Evolutionary conservation across 2,797 vertebrate species (phyloP), one percentile per base, ranked within the genome.

Genomic region (Siniperca obscura): DNA sequence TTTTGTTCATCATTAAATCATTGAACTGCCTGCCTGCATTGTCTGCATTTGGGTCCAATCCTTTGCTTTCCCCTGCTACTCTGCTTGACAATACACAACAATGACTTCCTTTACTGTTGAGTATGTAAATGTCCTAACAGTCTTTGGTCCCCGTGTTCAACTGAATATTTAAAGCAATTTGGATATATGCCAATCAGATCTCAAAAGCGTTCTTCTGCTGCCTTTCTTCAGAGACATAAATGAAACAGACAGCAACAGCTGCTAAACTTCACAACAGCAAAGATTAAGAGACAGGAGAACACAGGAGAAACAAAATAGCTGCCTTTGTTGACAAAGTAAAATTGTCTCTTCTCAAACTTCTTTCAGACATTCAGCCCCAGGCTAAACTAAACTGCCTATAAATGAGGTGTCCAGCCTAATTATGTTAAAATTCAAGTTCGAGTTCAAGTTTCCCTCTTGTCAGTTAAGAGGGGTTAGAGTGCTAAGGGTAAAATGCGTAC

Each of bases 341-440:
- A 85, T 68, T 75, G 38, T 16, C 77, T 84, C 66, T 25, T 66
- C 75, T 85, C 40, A 85, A 68, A 84, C 56, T 38, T 87, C 74
- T 76, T 72, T 56, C 53, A 75, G 40, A 89, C 74, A 86, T 86
- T 85, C 55, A 79, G 87, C 90, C 82, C 11, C 34, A 61, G 84
- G 91, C 78, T 55, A 68, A 74, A 79, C 55, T 62, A 48, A 82
- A 83, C 57, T 27, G 25, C 56, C 53, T 89, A 90, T 76, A 88
- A 90, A 82, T 70, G 52, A 91, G 70, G 71, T 88, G 67, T 87
- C 87, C 77, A 77, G 52, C 27, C 65, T 80, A 84, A 93, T 92
- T 87, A 89, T 76, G 60, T 73, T 85, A 76, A 30, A 30, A 30
- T 30, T 30, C 30, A 30, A 83, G n/a, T n/a, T n/a, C n/a, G 70